Conservation (phyloP, 2,113 vertebrate species). For the Erythrolamprus reginae region DNA sequence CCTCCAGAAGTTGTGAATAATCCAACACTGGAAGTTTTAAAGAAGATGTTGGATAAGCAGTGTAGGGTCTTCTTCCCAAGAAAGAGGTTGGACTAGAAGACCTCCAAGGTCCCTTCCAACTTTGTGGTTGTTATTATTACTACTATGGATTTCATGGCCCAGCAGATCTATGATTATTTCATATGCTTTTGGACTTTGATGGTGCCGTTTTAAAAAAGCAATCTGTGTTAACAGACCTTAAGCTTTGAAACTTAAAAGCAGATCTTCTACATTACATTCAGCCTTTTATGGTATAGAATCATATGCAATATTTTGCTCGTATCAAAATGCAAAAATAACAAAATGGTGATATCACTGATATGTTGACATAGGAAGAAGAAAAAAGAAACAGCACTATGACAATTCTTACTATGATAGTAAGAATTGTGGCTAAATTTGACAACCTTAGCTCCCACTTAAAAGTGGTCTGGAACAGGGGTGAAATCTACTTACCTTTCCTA, state of each 20-base stretch:
- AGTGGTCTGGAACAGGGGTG: background rate
- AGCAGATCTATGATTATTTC: background rate
- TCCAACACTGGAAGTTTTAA: no score
- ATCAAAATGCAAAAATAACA: background rate
- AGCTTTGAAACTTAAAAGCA: background rate
- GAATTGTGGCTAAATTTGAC: background rate
- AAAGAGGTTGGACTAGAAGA: no score
- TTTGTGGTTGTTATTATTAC: no score
- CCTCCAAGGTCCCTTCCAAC: no score
- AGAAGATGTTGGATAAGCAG: no score
- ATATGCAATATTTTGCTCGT: background rate
- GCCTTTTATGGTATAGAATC: background rate
- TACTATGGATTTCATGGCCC: background rate
- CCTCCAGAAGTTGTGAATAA: no score
- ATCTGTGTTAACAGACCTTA: background rate
- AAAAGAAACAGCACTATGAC: background rate
- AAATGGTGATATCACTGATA: background rate
- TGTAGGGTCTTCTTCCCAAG: no score
- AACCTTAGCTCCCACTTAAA: background rate
- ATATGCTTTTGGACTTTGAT: background rate
- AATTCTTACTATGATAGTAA: no score
- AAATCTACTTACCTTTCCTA: no score
- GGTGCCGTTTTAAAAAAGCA: background rate
- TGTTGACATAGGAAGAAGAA: background rate
- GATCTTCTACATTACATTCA: background rate